Conservation (phyloP, 2,888 invertebrate genomes). For the Dolichomitus sp. region DNA sequence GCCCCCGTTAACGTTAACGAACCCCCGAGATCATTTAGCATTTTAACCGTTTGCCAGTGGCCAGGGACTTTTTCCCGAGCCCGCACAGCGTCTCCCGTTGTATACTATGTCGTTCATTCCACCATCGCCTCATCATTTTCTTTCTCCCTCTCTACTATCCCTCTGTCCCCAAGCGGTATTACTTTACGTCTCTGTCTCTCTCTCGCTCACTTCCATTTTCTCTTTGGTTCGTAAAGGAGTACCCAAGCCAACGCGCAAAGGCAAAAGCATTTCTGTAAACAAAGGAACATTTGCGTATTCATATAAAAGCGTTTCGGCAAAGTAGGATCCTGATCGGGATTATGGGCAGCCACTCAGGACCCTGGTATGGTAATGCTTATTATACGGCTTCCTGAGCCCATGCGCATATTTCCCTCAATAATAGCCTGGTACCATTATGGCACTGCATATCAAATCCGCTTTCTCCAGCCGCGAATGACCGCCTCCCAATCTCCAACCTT, state of each 20-base stretch:
- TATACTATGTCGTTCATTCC: conserved; percentile 17
- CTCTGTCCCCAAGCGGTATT: neutral
- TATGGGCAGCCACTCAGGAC: conserved; percentile 71
- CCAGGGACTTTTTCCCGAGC: conserved; percentile 52
- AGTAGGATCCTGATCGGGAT: conserved; percentile 80
- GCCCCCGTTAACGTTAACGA: conserved; percentile 68
- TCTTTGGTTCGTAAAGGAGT: conserved; percentile 10
- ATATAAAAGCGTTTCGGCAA: conserved; percentile 73
- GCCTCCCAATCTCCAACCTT: conserved; percentile 33
- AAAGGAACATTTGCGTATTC: conserved; percentile 76
- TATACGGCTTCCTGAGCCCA: conserved; percentile 70
- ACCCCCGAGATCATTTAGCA: conserved; percentile 81
- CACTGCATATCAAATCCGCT: conserved; percentile 18
- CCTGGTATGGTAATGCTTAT: conserved; percentile 75
- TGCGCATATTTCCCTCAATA: conserved; percentile 31
- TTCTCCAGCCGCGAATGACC: conserved; percentile 13
- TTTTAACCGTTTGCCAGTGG: conserved; percentile 72
- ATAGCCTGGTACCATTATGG: conserved; percentile 15
- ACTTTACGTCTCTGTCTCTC: conserved; percentile 25
- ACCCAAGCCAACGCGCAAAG: conserved; percentile 11
- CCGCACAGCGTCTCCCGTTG: conserved; percentile 29
- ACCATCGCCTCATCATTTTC: conserved; percentile 38
- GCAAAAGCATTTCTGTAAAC: conserved; percentile 72
- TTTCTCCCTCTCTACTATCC: conserved; percentile 33
- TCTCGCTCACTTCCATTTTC: neutral